phyloP scores from a whole-genome alignment of 2,888 invertebrate genomes.

The Drosophila vallismaia region DNA sequence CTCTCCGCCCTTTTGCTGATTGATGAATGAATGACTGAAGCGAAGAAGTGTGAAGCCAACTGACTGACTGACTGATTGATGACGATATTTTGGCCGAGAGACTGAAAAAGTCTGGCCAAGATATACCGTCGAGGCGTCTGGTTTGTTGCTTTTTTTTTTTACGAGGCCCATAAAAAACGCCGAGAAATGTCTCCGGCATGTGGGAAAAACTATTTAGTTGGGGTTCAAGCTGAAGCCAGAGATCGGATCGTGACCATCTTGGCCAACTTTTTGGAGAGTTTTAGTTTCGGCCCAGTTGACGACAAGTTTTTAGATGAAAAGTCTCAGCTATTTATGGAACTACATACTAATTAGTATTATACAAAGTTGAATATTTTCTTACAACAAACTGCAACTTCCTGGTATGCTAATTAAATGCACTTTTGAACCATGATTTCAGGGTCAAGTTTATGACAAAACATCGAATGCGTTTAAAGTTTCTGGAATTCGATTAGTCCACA shows the following conservation, averaged over 20 bases:
- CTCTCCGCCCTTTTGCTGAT: slow-evolving; percentile 34
- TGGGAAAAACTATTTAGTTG: slow-evolving; percentile 22
- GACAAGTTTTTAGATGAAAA: not conserved
- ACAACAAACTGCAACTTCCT: not conserved
- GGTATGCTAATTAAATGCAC: not conserved
- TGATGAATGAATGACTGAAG: slow-evolving; percentile 51
- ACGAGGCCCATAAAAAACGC: slow-evolving; percentile 32
- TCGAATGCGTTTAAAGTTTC: not conserved
- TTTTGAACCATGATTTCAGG: not conserved
- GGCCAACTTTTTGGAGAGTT: slow-evolving; percentile 9
- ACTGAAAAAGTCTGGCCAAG: not conserved
- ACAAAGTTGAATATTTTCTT: not conserved
- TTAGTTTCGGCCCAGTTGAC: not conserved
- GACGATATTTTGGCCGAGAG: slow-evolving; percentile 45
- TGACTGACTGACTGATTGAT: slow-evolving; percentile 47
- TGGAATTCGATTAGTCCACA: not conserved
- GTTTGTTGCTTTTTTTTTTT: slow-evolving; percentile 30
- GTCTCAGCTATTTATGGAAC: not conserved
- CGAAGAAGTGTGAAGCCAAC: slow-evolving; percentile 29
- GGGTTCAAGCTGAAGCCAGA: not conserved
- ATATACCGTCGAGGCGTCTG: slow-evolving; percentile 23
- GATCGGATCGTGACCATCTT: slow-evolving; percentile 32
- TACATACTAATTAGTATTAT: not conserved
- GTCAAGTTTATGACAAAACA: not conserved
- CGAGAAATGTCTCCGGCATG: slow-evolving; percentile 16